Evolutionary conservation across 1,140 invertebrate genomes (phyloP).

Genomic region (Rhizoglyphus robini): DNA sequence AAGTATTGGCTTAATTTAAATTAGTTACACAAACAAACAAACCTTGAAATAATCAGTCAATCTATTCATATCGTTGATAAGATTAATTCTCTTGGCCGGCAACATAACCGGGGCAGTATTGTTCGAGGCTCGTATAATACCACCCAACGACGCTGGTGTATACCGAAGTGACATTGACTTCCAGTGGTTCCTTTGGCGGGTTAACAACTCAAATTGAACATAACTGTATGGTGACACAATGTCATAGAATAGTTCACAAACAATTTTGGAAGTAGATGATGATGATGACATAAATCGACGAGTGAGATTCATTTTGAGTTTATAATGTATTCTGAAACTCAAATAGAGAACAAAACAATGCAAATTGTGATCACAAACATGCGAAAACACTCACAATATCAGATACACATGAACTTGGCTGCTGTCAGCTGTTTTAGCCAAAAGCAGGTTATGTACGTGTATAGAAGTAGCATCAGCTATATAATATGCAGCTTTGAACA

Average conservation of each 20-base stretch:
- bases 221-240: background rate
- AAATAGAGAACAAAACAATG: no score
- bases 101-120: background rate
- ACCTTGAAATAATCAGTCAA: background rate
- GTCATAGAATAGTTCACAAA: background rate
- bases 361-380: no score
- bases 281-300: no score
- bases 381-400: no score
- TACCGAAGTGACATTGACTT: background rate
- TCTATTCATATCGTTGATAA: background rate
- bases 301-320: no score
- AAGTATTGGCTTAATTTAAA: background rate
- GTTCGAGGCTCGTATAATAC: background rate
- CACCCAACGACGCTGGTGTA: background rate
- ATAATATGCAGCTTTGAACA: no score
- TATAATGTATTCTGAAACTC: no score
- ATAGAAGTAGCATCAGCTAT: no score
- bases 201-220: background rate
- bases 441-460: no score
- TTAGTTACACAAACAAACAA: background rate
- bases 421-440: no score
- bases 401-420: no score
- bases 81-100: background rate
- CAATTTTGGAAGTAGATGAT: no score
- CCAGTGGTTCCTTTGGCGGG: background rate